A percentile compares a stretch with the other conserved stretches of the same genome.
phyloP scores from a whole-genome alignment of 2,113 vertebrate genomes.

The Nyctereutes procyonoides region DNA sequence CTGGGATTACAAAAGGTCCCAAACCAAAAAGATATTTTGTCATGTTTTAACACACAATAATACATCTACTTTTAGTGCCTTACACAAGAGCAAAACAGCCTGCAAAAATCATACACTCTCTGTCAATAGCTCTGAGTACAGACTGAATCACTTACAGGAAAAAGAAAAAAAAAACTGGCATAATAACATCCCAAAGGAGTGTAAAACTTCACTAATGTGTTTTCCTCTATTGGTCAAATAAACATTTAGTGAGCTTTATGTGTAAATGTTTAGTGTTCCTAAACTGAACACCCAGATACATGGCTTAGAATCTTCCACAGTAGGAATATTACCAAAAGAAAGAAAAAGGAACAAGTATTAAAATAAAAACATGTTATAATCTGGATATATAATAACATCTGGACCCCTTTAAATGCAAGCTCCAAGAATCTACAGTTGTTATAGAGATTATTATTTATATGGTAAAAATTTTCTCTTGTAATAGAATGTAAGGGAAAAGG shows the following conservation, averaged over 20 bases:
- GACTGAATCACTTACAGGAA: background rate
- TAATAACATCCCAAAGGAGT: background rate
- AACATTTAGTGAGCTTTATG: background rate
- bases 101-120: background rate
- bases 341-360: background rate
- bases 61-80: background rate
- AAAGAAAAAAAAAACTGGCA: background rate
- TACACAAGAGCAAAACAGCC: background rate
- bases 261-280: background rate
- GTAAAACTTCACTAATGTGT: background rate
- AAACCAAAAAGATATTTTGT: background rate
- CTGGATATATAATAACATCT: background rate
- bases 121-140: slow-evolving; percentile 32
- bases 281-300: background rate
- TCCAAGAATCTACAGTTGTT: background rate
- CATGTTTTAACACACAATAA: slow-evolving; percentile 12
- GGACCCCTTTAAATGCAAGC: background rate
- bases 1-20: background rate
- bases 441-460: background rate
- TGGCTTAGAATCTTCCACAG: background rate
- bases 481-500: background rate
- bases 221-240: background rate
- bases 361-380: slow-evolving; percentile 11
- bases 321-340: background rate
- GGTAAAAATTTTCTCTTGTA: background rate